Evolutionary conservation across 2,113 vertebrate species (phyloP).

Genomic region (Xiphophorus maculatus): DNA sequence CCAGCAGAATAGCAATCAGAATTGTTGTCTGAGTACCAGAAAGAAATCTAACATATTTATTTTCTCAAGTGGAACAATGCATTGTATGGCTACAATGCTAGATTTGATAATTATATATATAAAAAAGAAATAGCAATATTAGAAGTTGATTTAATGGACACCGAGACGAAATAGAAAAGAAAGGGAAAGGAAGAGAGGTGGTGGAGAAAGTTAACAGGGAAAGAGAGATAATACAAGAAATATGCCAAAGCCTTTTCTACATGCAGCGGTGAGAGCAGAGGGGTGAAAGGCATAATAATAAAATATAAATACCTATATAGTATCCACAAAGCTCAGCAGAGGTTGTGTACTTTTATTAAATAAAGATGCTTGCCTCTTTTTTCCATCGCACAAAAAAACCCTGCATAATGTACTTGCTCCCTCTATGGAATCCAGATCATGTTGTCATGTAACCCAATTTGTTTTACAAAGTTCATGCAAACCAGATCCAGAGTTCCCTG

Average conservation of each 20-base stretch:
- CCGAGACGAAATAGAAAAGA: too few species aligned
- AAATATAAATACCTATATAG: neutral
- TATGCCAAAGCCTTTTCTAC: neutral
- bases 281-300: neutral
- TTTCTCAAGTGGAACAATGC: too few species aligned
- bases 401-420: neutral
- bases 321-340: constrained; percentile 1
- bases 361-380: neutral
- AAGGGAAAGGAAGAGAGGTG: too few species aligned
- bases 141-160: too few species aligned
- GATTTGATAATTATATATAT: too few species aligned
- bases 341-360: neutral
- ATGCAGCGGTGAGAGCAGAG: neutral
- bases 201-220: too few species aligned
- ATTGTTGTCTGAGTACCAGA: too few species aligned
- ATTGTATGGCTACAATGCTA: too few species aligned
- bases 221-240: too few species aligned
- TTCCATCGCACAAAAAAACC: neutral
- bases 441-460: neutral
- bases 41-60: too few species aligned
- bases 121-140: too few species aligned
- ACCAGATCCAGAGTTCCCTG: neutral
- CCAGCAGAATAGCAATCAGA: too few species aligned
- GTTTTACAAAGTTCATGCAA: neutral
- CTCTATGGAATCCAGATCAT: neutral